Conservation (phyloP, 2,113 vertebrate species). For the Calonectris borealis region DNA sequence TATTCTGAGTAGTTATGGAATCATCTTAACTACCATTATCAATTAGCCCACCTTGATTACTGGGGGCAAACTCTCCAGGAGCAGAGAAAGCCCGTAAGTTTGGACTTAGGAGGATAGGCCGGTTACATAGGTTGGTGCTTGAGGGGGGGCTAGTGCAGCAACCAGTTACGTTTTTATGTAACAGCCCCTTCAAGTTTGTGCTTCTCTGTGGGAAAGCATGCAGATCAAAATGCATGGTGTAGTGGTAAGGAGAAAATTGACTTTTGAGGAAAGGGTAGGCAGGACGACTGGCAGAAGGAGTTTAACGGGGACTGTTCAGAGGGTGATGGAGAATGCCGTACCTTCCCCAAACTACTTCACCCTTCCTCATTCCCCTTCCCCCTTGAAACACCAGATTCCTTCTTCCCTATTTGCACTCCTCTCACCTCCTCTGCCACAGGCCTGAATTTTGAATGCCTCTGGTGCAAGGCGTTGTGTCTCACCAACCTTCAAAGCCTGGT, state of each 20-base stretch:
- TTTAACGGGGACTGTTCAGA: neutral
- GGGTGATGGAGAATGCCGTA: rapidly evolving
- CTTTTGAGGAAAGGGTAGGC: neutral
- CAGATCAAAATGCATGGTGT: neutral
- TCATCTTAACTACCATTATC: neutral
- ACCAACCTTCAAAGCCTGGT: neutral
- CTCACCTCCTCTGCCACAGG: neutral
- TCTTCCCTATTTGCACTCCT: neutral
- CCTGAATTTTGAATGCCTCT: neutral
- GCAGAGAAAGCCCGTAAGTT: neutral
- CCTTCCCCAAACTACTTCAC: neutral
- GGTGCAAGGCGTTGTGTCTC: neutral
- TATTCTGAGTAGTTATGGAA: neutral
- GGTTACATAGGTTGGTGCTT: neutral
- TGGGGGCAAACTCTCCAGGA: neutral
- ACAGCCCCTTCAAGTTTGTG: neutral
- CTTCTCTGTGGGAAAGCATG: neutral
- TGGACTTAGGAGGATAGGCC: neutral
- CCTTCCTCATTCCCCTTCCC: neutral
- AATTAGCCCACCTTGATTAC: neutral
- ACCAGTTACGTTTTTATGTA: neutral
- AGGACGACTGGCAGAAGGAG: neutral
- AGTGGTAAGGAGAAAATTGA: neutral
- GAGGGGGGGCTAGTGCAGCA: neutral
- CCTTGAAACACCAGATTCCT: neutral